Evolutionary conservation across 2,797 vertebrate genomes (phyloP).

Genomic region (Cossypha caffra): DNA sequence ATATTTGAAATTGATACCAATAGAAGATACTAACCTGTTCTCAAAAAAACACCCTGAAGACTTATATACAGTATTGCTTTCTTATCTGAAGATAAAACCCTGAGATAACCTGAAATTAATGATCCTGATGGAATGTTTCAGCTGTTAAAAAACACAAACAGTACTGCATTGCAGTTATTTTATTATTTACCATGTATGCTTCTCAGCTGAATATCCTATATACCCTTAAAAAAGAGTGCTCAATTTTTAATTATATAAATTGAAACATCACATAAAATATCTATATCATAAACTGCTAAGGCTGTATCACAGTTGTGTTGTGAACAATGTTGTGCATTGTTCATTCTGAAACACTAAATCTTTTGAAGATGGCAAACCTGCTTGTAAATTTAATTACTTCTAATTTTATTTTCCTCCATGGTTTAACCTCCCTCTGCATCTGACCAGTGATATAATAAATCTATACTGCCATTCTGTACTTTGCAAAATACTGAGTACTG

Average conservation of each 20-base stretch:
- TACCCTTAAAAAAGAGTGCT: constrained; percentile 62
- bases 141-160: constrained; percentile 68
- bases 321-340: no score
- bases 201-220: constrained; percentile 69
- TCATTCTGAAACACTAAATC: constrained; percentile 76
- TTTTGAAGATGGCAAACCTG: constrained; percentile 75
- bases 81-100: constrained; percentile 14
- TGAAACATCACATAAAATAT: constrained; percentile 70
- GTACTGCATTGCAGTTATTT: constrained; percentile 69
- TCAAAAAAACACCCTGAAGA: background rate
- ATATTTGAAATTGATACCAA: background rate
- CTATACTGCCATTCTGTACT: constrained; percentile 62
- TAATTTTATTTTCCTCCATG: constrained; percentile 83
- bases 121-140: constrained; percentile 53
- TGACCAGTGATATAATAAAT: constrained; percentile 77
- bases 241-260: constrained; percentile 79
- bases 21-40: background rate
- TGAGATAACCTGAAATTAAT: constrained; percentile 43
- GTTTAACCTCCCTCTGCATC: constrained; percentile 80
- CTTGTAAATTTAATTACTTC: constrained; percentile 84
- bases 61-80: background rate
- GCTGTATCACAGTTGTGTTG: constrained; percentile 51
- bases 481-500: constrained; percentile 60
- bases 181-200: constrained; percentile 58
- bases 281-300: constrained; percentile 53